These are phyloP conservation scores for Metellina segmentata DNA, from an alignment of 2,888 invertebrate species.

Conservation along the genomic window DNA sequence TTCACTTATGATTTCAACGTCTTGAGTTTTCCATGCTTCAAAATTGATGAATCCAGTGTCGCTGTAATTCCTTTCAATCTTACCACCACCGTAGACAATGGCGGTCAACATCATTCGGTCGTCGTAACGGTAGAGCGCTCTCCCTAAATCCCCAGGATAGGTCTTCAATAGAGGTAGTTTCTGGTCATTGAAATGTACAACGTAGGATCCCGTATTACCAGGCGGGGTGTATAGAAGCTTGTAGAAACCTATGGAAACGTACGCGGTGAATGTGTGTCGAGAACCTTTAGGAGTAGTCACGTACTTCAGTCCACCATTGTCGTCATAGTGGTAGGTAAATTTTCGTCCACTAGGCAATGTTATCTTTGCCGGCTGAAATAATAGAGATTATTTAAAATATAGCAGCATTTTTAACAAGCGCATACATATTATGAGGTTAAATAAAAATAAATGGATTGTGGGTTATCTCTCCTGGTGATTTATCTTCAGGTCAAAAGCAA, in stretches of 20 bases:
- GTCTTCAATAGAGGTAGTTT: slow-evolving; percentile 94
- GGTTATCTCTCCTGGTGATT: too few species aligned
- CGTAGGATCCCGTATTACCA: slow-evolving; percentile 91
- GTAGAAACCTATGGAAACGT: slow-evolving; percentile 95
- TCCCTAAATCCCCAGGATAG: slow-evolving; percentile 93
- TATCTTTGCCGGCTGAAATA: slow-evolving; percentile 90
- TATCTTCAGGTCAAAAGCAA: too few species aligned
- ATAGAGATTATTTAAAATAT: neutral
- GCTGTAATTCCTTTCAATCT: slow-evolving; percentile 77
- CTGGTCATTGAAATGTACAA: slow-evolving; percentile 95
- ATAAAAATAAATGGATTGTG: too few species aligned
- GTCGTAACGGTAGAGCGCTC: slow-evolving; percentile 93
- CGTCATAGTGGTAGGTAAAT: slow-evolving; percentile 92
- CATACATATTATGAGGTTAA: too few species aligned
- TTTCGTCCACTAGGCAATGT: slow-evolving; percentile 96
- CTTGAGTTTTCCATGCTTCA: slow-evolving; percentile 77
- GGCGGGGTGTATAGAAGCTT: slow-evolving; percentile 97
- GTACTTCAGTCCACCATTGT: slow-evolving; percentile 94
- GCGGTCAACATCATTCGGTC: slow-evolving; percentile 91
- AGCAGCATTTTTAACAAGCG: too few species aligned
- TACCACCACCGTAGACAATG: slow-evolving; percentile 83
- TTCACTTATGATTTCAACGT: slow-evolving; percentile 78
- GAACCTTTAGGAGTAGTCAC: slow-evolving; percentile 96
- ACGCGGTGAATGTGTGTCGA: slow-evolving; percentile 94
- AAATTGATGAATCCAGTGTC: slow-evolving; percentile 67